Conservation (phyloP, 2,113 vertebrate genomes). For the Myxocyprinus asiaticus region DNA sequence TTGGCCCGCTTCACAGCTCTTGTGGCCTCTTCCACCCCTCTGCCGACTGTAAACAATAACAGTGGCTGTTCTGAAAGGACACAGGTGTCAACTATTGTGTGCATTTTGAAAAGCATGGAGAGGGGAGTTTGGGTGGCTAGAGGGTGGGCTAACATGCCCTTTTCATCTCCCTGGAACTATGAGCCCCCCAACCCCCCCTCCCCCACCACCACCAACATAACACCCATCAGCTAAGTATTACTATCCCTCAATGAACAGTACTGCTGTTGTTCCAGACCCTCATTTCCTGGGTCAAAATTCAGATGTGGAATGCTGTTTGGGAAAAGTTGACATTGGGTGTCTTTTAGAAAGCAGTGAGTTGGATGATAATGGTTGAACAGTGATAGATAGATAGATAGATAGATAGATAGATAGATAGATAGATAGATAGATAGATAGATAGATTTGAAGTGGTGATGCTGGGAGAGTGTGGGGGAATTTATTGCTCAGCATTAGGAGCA, state of each 20-base stretch:
- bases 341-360: background rate
- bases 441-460: conserved; percentile 54
- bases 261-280: background rate
- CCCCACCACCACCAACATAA: background rate
- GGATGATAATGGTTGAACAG: background rate
- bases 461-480: conserved; percentile 73
- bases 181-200: background rate
- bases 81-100: conserved; percentile 80
- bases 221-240: background rate
- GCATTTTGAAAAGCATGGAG: conserved; percentile 66
- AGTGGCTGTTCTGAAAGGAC: conserved; percentile 74
- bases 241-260: background rate
- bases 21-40: conserved; percentile 68
- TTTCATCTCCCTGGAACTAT: conserved; percentile 32
- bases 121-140: background rate
- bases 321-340: background rate
- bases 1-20: conserved; percentile 67
- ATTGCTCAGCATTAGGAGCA: conserved; percentile 75
- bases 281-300: background rate
- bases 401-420: background rate
- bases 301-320: background rate
- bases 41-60: conserved; percentile 75
- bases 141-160: conserved; percentile 62
- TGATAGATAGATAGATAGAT: too few relatives aligned
- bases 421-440: conserved; percentile 5